Evolutionary conservation across 2,888 invertebrate species (phyloP), one percentile per base, ranked within the genome.

Genomic region (Drosophila kuntzei): DNA sequence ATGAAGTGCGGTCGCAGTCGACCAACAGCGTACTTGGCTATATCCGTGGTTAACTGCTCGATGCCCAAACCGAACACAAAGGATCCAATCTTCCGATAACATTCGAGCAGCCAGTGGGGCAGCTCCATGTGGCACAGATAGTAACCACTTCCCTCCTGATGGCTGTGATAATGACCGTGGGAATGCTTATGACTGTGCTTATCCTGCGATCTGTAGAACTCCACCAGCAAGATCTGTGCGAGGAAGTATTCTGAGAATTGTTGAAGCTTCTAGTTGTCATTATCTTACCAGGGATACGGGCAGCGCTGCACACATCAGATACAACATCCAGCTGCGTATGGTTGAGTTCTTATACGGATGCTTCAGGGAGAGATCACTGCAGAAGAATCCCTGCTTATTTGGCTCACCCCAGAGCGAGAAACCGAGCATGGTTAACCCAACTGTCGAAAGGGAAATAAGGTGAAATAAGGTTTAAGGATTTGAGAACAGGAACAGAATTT

Each of bases 1-100:
- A 97, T 95, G 93, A 99, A 99, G 93, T 99, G 98, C 14, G 99
- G 99, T 77, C 99, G 93, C 74, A 99, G 93, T 66, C 98, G 94
- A 32, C 99, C 99, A 68, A 98, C 95, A 3, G 96, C 95, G 91
- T 98, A 98, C 93, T 99, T 99, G 76, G 97, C 97, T 76, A 98
- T 95, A 91, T 99, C 98, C 4, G 98, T 98, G 71, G 96, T 95
- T 44, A 98, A 93, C 91, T 97, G 97, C 71, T 96, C 96, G 74
- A 96, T 94, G 41, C 95, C 96, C 61, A 96, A 95, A 0, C 98
- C 98, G 92, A 98, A 98, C 29, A 96, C 95, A 91, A 98, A 98
- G 53, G 96, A 94, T 2, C 96, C 96, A 22, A 97, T 93, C 75
- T 95, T 94, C 62, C 94, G 94, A 91, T 97, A 97, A 11, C 94